Percentiles rank a stretch among this genome's conserved stretches.
Evolutionary conservation across 2,888 invertebrate genomes (phyloP).

Genomic region (Zaprionus obscuricornis): DNA sequence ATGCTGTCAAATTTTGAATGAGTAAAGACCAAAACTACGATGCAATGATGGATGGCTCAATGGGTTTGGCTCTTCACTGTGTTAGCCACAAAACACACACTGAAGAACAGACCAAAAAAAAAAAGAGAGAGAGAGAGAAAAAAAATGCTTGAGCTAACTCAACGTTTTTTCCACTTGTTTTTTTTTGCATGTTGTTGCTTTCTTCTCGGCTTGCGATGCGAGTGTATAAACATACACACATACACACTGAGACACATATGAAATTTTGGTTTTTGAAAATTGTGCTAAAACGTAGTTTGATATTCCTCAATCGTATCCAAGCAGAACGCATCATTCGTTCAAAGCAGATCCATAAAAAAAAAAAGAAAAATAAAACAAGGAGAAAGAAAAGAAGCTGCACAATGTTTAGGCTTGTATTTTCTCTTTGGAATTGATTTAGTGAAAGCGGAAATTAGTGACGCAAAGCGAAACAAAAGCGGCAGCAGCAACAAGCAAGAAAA

Average conservation of each 20-base stretch:
- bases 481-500: slow-evolving; percentile 7
- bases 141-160: too few relatives aligned
- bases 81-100: slow-evolving; percentile 33
- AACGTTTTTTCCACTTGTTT: slow-evolving; percentile 34
- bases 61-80: slow-evolving; percentile 38
- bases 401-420: slow-evolving; percentile 58
- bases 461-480: slow-evolving; percentile 35
- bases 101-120: slow-evolving; percentile 9
- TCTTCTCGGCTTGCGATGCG: slow-evolving; percentile 11
- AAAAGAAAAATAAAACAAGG: slow-evolving; percentile 5
- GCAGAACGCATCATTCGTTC: slow-evolving; percentile 58
- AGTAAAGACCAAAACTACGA: slow-evolving; percentile 74
- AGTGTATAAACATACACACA: slow-evolving; percentile 33
- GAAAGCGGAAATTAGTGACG: slow-evolving; percentile 76
- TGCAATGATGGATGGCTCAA: slow-evolving; percentile 70
- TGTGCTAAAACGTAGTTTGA: slow-evolving; percentile 59
- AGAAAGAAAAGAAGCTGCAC: slow-evolving; percentile 27
- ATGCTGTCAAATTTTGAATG: slow-evolving; percentile 79
- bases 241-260: slow-evolving; percentile 7
- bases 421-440: slow-evolving; percentile 72
- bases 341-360: slow-evolving; percentile 32
- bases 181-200: background rate
- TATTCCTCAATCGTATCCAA: slow-evolving; percentile 46
- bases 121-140: background rate
- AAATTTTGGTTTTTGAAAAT: slow-evolving; percentile 34